A percentile compares a stretch with the other conserved stretches of the same genome.
phyloP scores from a whole-genome alignment of 2,113 vertebrate species.

The Antennarius striatus region DNA sequence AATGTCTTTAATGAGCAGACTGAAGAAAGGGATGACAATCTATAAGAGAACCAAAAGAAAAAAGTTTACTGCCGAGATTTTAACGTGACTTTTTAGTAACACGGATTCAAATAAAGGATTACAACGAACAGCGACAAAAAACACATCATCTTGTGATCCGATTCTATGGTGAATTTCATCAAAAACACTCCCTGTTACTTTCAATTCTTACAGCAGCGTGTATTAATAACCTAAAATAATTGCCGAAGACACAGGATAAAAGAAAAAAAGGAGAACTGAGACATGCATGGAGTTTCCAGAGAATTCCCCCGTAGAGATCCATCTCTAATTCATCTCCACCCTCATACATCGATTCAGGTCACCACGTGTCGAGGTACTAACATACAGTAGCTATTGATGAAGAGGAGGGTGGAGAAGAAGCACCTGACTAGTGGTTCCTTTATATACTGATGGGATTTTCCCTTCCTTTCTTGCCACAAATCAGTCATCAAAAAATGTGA shows the following conservation, averaged over 20 bases:
- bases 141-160: too few relatives aligned
- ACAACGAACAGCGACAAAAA: neutral
- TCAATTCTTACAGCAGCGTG: too few relatives aligned
- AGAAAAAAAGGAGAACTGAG: neutral
- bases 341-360: slow-evolving; percentile 23
- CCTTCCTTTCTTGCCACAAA: neutral
- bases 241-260: too few relatives aligned
- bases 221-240: too few relatives aligned
- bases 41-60: slow-evolving; percentile 64
- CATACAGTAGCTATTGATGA: neutral
- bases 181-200: neutral
- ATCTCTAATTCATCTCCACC: slow-evolving; percentile 14
- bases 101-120: neutral
- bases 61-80: slow-evolving; percentile 1
- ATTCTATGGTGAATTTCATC: neutral
- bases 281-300: slow-evolving; percentile 3
- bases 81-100: neutral
- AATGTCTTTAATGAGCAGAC: slow-evolving; percentile 94
- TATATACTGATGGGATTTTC: neutral
- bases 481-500: neutral
- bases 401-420: neutral
- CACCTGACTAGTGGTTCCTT: slow-evolving; percentile 10
- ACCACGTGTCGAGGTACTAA: neutral
- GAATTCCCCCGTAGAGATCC: slow-evolving; percentile 10
- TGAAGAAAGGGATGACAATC: slow-evolving; percentile 99